These are phyloP conservation scores for Cebus imitator DNA, from an alignment of 2,113 vertebrate genomes.

Conservation along the genomic window DNA sequence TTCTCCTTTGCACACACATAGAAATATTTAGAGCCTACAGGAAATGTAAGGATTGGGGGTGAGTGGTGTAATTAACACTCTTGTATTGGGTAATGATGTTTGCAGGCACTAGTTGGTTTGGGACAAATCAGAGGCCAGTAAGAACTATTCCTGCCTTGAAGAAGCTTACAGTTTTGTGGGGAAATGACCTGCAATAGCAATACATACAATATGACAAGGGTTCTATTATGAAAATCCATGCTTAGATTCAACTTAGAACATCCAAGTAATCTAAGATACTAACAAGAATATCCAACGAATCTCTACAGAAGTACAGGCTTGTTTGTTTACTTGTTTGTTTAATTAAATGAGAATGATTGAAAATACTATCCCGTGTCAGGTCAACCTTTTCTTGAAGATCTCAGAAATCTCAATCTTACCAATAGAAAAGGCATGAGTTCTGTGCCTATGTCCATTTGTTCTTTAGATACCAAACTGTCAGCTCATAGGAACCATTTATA, in stretches of 20 bases:
- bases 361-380: neutral
- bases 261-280: neutral
- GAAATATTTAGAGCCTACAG: neutral
- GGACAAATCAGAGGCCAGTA: conserved; percentile 18
- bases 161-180: neutral
- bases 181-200: neutral
- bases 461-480: neutral
- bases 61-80: neutral
- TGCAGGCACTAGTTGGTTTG: neutral
- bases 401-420: conserved; percentile 29
- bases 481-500: neutral
- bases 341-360: neutral
- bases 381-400: neutral
- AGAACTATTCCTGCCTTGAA: conserved; percentile 1
- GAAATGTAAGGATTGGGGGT: conserved; percentile 1
- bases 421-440: neutral
- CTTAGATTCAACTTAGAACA: conserved; percentile 11
- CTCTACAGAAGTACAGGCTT: neutral
- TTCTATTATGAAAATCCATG: neutral
- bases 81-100: neutral
- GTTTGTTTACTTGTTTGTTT: conserved; percentile 12
- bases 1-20: neutral
- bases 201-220: neutral
- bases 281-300: neutral
- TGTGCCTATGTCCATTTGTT: neutral